These are phyloP conservation scores for Platalea minor DNA, from an alignment of 2,797 vertebrate species.

Conservation along the genomic window DNA sequence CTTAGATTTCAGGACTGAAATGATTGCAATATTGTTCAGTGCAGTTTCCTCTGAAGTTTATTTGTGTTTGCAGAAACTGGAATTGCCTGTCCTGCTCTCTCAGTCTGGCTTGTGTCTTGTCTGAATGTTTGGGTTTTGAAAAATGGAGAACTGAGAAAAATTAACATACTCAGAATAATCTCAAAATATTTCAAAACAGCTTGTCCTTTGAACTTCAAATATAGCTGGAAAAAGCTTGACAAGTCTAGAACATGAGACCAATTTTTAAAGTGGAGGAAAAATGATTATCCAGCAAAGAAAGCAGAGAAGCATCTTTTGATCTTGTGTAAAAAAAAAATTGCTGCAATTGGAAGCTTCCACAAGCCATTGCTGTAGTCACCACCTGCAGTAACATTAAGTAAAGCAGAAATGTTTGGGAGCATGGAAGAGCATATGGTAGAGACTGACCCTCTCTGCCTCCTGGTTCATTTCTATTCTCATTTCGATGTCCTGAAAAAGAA, in stretches of 20 bases:
- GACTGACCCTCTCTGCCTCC: background rate
- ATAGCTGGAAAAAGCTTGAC: background rate
- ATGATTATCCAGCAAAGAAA: background rate
- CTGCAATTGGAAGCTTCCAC: background rate
- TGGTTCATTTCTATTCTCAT: background rate
- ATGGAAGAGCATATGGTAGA: background rate
- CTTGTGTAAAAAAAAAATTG: background rate
- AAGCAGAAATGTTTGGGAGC: background rate
- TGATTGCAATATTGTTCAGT: rapidly evolving
- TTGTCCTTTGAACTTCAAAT: background rate
- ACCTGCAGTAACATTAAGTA: background rate
- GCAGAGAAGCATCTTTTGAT: background rate
- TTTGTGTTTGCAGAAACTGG: background rate
- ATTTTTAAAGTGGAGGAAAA: background rate
- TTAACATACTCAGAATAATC: background rate
- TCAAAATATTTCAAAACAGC: background rate
- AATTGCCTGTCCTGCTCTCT: background rate
- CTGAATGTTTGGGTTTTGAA: background rate
- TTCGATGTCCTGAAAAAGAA: background rate
- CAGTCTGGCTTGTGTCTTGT: background rate
- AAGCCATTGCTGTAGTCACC: background rate
- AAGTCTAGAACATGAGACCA: background rate
- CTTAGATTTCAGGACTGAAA: background rate
- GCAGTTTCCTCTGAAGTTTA: background rate
- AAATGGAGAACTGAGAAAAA: background rate